Evolutionary conservation across 1,140 invertebrate genomes (phyloP).

Genomic region (Saccostrea glomerata): DNA sequence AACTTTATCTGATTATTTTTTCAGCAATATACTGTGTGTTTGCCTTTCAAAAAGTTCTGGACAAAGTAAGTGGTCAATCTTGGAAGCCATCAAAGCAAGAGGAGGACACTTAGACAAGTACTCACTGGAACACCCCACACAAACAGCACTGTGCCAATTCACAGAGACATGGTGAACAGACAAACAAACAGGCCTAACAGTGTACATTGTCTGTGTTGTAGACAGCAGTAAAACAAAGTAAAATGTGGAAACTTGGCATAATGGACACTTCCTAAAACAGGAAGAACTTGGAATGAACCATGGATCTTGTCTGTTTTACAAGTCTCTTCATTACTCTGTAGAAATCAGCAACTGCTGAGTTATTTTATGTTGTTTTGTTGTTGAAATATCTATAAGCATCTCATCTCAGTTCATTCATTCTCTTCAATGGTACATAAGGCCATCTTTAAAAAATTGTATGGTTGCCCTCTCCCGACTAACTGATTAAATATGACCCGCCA

Average conservation of each 20-base stretch:
- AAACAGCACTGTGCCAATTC: neutral
- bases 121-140: neutral
- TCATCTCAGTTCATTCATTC: too few relatives aligned
- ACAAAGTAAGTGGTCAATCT: conserved; percentile 53
- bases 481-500: too few relatives aligned
- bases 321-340: too few relatives aligned
- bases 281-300: too few relatives aligned
- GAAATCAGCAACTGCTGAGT: too few relatives aligned
- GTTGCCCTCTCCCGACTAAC: too few relatives aligned
- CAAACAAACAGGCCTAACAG: neutral
- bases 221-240: neutral
- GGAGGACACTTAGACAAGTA: neutral
- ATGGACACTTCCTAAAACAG: neutral
- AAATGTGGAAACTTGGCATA: too few relatives aligned
- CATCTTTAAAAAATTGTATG: too few relatives aligned
- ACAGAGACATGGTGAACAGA: neutral
- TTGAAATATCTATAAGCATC: too few relatives aligned
- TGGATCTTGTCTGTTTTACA: too few relatives aligned
- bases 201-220: neutral
- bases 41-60: conserved; percentile 87
- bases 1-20: conserved; percentile 79
- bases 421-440: too few relatives aligned
- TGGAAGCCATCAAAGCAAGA: conserved; percentile 37
- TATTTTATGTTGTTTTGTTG: too few relatives aligned
- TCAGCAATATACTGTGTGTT: conserved; percentile 91